Base-by-base conservation (phyloP, 35 echinoderm and acorn worm species). In the Heliocidaris erythrogramma region DNA sequence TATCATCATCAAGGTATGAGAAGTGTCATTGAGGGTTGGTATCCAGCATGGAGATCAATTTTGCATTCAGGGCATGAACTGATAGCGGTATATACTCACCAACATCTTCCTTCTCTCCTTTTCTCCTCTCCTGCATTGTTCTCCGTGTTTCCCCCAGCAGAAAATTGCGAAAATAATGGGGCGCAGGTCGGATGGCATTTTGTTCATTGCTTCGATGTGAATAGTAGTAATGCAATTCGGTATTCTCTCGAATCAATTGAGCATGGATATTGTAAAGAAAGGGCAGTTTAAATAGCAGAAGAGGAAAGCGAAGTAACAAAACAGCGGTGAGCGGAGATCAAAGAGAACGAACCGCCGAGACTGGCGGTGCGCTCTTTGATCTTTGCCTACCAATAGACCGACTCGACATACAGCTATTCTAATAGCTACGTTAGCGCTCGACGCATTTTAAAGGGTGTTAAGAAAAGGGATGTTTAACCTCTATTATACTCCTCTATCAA, bases 271-370 rank as follows among this genome's bases (percentile, higher is more conserved):
- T 92, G 91, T 92, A 59, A 92, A 59, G 49, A 92, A 48, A 92
- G 91, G 47, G 49, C 49, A 49, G 91, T 49, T 92, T 52, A 92
- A 92, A 92, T 92, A 59, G 91, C 91, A 92, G 49, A 92, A 92
- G 91, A 92, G 48, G 91, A 92, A 92, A 59, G 91, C 91, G 48
- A 92, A 92, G 91, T 92, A 92, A 92, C 91, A 59, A 92, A 92
- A 92, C 91, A 92, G 91, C 91, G 91, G 91, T 92, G 91, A 92
- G 91, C 49, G 16, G 48, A 92, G 91, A 92, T 92, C 91, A 92
- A 92, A 92, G 91, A n/a, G 48, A 92, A 92, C 31, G 87, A 30
- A 59, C 91, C 91, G 91, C 91, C 91, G 48, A 52, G 91, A 49
- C 47, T 48, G 31, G 31, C 91, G 91, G 91, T 48, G 9, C 21